Percentiles rank a stretch among this genome's conserved stretches.
phyloP scores from a whole-genome alignment of 2,888 invertebrate species.

The Melieria omissa region DNA sequence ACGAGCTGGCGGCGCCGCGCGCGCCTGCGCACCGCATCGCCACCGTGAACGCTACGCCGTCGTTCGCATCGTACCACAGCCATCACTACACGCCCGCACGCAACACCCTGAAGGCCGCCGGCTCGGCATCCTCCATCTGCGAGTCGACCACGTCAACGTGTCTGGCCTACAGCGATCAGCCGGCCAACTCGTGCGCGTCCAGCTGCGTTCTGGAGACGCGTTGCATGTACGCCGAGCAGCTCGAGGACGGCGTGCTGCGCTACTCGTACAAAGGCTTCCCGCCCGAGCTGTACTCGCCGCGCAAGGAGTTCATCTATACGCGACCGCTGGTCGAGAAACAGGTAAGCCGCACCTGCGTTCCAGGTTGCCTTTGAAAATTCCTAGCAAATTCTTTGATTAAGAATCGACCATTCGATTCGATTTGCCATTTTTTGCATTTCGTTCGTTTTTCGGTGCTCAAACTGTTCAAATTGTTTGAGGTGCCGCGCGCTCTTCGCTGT shows the following conservation, averaged over 20 bases:
- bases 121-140: slow-evolving; percentile 25
- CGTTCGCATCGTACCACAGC: slow-evolving; percentile 27
- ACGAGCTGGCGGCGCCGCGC: background rate
- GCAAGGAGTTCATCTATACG: slow-evolving; percentile 58
- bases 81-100: slow-evolving; percentile 17
- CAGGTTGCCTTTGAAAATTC: background rate
- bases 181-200: slow-evolving; percentile 12
- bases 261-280: slow-evolving; percentile 59
- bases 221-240: slow-evolving; percentile 4
- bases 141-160: slow-evolving; percentile 27
- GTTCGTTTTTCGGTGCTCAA: too few species aligned
- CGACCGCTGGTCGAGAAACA: slow-evolving; percentile 57
- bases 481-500: too few species aligned
- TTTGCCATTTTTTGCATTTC: too few species aligned
- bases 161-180: slow-evolving; percentile 10
- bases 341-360: slow-evolving; percentile 47
- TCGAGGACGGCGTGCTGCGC: slow-evolving; percentile 46
- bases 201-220: slow-evolving; percentile 9
- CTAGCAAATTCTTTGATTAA: too few species aligned
- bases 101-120: slow-evolving; percentile 19
- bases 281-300: slow-evolving; percentile 58
- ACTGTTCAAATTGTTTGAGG: too few species aligned
- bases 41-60: background rate
- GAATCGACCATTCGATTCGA: too few species aligned
- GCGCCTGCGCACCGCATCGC: background rate